These are phyloP conservation scores for Aurelia sp. DNA, from an alignment of 30 jellyfish, hydroid and myxozoan species.

Conservation along the genomic window DNA sequence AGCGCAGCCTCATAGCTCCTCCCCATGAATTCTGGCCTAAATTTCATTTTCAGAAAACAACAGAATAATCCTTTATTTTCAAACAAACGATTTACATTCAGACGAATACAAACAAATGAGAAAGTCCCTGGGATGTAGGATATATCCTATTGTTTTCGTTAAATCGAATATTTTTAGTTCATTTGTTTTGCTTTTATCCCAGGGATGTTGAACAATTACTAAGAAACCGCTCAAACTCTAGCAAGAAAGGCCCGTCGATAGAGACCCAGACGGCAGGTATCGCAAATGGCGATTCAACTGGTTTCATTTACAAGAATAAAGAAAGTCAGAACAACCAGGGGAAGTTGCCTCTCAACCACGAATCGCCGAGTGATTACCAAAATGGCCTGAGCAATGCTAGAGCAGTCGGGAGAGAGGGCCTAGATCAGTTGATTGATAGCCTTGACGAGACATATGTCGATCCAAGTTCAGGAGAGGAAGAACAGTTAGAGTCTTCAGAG, in stretches of 20 bases:
- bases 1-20: no score
- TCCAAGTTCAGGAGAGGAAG: slow-evolving; percentile 22
- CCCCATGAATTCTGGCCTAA: no score
- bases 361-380: slow-evolving; percentile 1
- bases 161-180: not conserved
- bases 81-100: no score
- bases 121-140: no score
- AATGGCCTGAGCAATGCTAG: not conserved
- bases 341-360: not conserved
- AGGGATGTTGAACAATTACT: slow-evolving; percentile 59
- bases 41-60: no score
- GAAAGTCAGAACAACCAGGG: not conserved
- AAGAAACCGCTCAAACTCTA: slow-evolving; percentile 30
- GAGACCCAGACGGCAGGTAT: not conserved
- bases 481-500: slow-evolving; percentile 59
- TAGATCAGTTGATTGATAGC: slow-evolving; percentile 16
- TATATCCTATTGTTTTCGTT: not conserved
- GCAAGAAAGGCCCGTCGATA: slow-evolving; percentile 16
- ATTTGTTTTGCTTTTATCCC: slow-evolving; percentile 2
- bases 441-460: not conserved
- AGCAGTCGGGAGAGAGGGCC: not conserved
- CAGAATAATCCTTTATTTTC: no score
- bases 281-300: slow-evolving; percentile 37
- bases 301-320: not conserved
- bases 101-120: no score